phyloP scores from a whole-genome alignment of 2,113 vertebrate genomes.

The Pachypanchax playfairii region DNA sequence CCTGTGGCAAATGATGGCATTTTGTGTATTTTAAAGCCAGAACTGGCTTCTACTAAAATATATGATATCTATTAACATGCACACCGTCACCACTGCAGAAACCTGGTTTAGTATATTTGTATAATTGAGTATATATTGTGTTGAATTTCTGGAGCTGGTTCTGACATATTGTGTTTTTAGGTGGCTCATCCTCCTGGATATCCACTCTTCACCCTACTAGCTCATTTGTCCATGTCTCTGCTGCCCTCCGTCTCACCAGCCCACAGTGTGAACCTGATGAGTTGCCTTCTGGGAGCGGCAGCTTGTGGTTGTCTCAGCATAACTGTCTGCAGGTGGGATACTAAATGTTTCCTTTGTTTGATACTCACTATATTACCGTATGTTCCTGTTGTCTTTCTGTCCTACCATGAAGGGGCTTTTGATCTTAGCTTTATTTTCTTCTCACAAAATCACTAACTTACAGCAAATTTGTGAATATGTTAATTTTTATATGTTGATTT shows the following conservation, averaged over 20 bases:
- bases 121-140: not conserved
- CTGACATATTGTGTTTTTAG: conserved; percentile 66
- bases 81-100: not conserved
- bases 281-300: conserved; percentile 84
- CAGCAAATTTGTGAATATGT: no score
- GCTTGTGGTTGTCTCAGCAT: conserved; percentile 88
- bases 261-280: conserved; percentile 89
- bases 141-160: not conserved
- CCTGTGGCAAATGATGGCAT: not conserved
- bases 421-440: not conserved
- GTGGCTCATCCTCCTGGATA: conserved; percentile 98
- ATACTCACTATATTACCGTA: not conserved
- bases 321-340: conserved; percentile 88
- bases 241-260: conserved; percentile 85
- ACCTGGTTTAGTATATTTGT: not conserved
- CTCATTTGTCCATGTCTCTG: conserved; percentile 78
- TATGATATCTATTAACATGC: not conserved
- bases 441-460: no score
- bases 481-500: no score
- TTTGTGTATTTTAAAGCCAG: not conserved
- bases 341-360: not conserved
- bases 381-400: not conserved
- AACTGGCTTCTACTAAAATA: not conserved
- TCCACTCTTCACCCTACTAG: conserved; percentile 91
- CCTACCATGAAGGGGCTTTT: not conserved